phyloP scores from a whole-genome alignment of 2,888 invertebrate genomes.

The Drosophila ustulata region DNA sequence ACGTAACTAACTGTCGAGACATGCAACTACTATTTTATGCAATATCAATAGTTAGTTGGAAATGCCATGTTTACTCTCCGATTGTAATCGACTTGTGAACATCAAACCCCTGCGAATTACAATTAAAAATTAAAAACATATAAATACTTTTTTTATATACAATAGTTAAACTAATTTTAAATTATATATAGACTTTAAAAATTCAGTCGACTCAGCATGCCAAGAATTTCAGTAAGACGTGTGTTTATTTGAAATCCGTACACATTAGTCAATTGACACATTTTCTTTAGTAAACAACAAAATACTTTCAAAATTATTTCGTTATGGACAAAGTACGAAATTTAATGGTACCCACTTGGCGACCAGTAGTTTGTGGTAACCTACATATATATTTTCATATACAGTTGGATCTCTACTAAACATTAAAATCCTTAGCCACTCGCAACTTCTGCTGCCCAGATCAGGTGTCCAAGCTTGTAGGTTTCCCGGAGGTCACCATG shows the following conservation, averaged over 20 bases:
- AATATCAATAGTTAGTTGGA: conserved; percentile 1
- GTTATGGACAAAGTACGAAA: conserved; percentile 46
- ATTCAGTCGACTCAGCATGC: background rate
- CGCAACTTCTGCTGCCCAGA: conserved; percentile 35
- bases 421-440: conserved; percentile 18
- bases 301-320: conserved; percentile 27
- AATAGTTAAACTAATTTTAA: background rate
- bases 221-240: conserved; percentile 23
- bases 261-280: conserved; percentile 14
- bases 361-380: conserved; percentile 39
- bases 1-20: conserved; percentile 20
- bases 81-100: background rate
- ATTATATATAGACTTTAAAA: background rate
- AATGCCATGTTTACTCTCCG: conserved; percentile 32
- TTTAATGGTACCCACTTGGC: conserved; percentile 39
- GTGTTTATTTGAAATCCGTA: background rate
- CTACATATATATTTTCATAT: background rate
- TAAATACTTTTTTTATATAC: background rate
- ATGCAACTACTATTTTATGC: conserved; percentile 34
- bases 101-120: background rate
- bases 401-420: background rate
- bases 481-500: conserved; percentile 45
- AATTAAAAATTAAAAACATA: background rate
- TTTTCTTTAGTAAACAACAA: conserved; percentile 13
- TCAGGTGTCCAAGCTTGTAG: conserved; percentile 14